Base-by-base conservation (phyloP, 2,797 vertebrate species). In the Nyctalus aviator region DNA sequence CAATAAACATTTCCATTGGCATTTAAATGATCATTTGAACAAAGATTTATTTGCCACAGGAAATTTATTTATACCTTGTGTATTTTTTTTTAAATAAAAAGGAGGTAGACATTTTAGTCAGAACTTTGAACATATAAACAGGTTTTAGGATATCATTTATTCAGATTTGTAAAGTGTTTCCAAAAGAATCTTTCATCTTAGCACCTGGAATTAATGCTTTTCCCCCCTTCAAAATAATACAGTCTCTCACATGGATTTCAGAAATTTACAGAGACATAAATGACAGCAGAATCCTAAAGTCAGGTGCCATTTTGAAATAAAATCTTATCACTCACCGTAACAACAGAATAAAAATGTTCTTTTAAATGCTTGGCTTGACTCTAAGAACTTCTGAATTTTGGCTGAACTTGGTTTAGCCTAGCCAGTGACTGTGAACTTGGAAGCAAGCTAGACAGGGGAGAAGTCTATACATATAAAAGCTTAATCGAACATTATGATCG, bases 1-100 rank as follows among this genome's bases (percentile, higher is more conserved):
- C 3, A 53, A 46, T 12, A 46, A 84, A 57, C 11, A 71, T 93
- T 68, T 62, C 9, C 50, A 18, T 50, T 84, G 32, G n/a, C 81
- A 37, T 84, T 59, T 78, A 83, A 25, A n/a, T 81, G 66, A 59
- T 81, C 32, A 86, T 72, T 86, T 94, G 86, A 87, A 69, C 27
- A 55, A 32, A 68, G 14, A 48, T 46, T 55, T 62, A 72, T 59
- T 91, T 3, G 13, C 14, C 35, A 15, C 21, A 79, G n/a, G 35
- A 76, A 48, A 89, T 62, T 82, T 71, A 89, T 62, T 82, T 71
- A 55, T 41, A 48, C 27, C 13, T 57, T 59, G 21, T 48, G 1
- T 53, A 4, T 73, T 18, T 72, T 72, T 72, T 68, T 48, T 41
- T 66, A 32, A 68, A 32, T 76, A 50, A 84, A 88, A 72, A 64